Percentiles rank a stretch among this genome's conserved stretches.
These are phyloP conservation scores for Dorcus parallelipipedus DNA, from an alignment of 2,888 invertebrate genomes.

Conservation along the genomic window DNA sequence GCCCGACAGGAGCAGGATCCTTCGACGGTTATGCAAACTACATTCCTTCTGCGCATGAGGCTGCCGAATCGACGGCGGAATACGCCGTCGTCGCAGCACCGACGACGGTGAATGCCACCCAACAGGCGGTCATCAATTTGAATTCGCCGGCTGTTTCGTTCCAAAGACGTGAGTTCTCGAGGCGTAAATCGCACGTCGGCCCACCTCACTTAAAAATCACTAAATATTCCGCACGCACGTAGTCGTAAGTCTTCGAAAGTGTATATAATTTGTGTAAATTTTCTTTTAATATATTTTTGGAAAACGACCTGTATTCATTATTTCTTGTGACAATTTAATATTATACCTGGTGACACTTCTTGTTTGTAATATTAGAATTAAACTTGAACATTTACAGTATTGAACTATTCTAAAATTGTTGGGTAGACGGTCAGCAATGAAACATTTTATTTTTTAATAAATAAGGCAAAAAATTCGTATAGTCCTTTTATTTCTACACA, in stretches of 20 bases:
- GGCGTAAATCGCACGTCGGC: slow-evolving; percentile 11
- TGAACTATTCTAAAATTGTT: too few species aligned
- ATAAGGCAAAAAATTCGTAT: too few species aligned
- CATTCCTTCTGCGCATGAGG: slow-evolving; percentile 14
- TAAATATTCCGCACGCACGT: neutral
- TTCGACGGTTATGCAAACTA: slow-evolving; percentile 43
- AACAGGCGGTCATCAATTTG: slow-evolving; percentile 7
- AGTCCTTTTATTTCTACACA: too few species aligned
- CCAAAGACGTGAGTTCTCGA: slow-evolving; percentile 18
- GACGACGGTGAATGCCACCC: slow-evolving; percentile 11
- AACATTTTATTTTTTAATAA: too few species aligned
- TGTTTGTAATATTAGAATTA: too few species aligned
- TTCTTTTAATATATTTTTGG: neutral
- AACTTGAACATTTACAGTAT: too few species aligned
- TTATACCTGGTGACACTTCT: too few species aligned
- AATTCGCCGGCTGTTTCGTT: slow-evolving; percentile 1
- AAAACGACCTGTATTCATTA: neutral
- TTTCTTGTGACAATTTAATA: neutral
- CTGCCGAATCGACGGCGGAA: slow-evolving; percentile 21
- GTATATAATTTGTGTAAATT: neutral
- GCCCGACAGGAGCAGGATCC: neutral
- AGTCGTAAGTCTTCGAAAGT: slow-evolving; percentile 11
- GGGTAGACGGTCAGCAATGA: too few species aligned
- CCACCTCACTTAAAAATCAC: neutral
- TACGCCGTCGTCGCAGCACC: slow-evolving; percentile 30